A percentile compares a stretch with the other conserved stretches of the same genome.
Conservation (phyloP, 2,797 vertebrate genomes). For the Sternotherus odoratus region DNA sequence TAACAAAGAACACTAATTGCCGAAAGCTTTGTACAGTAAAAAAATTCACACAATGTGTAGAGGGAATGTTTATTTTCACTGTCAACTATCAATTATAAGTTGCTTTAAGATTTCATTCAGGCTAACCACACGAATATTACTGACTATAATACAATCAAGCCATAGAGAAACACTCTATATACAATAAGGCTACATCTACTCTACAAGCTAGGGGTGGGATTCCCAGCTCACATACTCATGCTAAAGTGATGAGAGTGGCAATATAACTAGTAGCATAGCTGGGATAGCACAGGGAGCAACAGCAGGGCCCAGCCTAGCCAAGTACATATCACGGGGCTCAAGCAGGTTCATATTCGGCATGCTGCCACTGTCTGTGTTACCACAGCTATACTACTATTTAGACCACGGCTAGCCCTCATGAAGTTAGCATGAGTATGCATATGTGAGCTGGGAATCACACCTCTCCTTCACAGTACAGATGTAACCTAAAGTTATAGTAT, state of each 20-base stretch:
- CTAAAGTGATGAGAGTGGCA: background rate
- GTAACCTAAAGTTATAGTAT: background rate
- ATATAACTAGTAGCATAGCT: background rate
- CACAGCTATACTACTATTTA: background rate
- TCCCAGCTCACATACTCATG: background rate
- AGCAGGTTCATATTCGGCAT: background rate
- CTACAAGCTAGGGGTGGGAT: background rate
- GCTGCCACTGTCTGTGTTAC: background rate
- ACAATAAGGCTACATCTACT: no score
- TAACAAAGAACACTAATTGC: slow-evolving; percentile 67
- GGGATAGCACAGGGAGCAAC: background rate
- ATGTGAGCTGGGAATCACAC: background rate
- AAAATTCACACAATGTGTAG: slow-evolving; percentile 15
- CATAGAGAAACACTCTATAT: no score
- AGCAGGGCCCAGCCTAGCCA: background rate
- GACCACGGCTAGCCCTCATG: background rate
- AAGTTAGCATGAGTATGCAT: background rate
- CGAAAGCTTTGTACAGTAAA: slow-evolving; percentile 29
- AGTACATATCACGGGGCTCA: background rate
- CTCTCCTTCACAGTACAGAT: background rate
- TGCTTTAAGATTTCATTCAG: background rate
- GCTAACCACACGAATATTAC: background rate
- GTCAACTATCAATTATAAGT: slow-evolving; percentile 44
- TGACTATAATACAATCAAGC: background rate
- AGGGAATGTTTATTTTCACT: slow-evolving; percentile 40